phyloP scores from a whole-genome alignment of 1,140 invertebrate species.

The Bombus balteatus region DNA sequence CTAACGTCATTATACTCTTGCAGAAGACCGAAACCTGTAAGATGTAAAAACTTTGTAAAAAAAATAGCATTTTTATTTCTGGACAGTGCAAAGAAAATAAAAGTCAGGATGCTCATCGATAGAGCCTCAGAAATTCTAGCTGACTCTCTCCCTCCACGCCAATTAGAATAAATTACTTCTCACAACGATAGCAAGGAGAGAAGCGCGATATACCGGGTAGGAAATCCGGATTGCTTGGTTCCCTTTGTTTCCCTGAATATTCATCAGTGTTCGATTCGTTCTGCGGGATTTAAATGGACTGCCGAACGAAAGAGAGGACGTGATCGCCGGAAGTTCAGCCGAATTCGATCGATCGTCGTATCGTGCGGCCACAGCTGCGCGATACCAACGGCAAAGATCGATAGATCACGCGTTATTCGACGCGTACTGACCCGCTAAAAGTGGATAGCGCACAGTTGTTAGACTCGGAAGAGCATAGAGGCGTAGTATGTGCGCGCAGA shows the following conservation, averaged over 20 bases:
- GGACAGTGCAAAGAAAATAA: not conserved
- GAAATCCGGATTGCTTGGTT: slow-evolving; percentile 39
- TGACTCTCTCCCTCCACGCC: not conserved
- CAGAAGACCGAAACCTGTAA: not conserved
- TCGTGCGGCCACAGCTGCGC: not conserved
- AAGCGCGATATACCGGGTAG: slow-evolving; percentile 18
- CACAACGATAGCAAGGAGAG: slow-evolving; percentile 11
- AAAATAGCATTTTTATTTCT: not conserved
- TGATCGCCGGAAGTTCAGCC: slow-evolving; percentile 1
- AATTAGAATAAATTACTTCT: slow-evolving; percentile 46
- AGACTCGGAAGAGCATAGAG: slow-evolving; percentile 1
- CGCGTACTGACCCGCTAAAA: slow-evolving; percentile 17
- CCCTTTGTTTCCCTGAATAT: slow-evolving; percentile 48
- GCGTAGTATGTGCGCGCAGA: slow-evolving; percentile 12
- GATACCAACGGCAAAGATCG: not conserved
- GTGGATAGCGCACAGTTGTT: slow-evolving; percentile 28
- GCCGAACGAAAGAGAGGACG: not conserved
- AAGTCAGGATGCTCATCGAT: not conserved
- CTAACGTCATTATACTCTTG: not conserved
- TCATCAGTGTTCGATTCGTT: slow-evolving; percentile 43
- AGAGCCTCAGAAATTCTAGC: not conserved
- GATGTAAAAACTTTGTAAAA: not conserved
- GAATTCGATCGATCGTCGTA: not conserved
- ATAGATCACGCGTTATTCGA: slow-evolving; percentile 14
- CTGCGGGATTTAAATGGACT: slow-evolving; percentile 17